Base-by-base conservation (phyloP, 2,888 invertebrate species). In the Drosophila basisetae region DNA sequence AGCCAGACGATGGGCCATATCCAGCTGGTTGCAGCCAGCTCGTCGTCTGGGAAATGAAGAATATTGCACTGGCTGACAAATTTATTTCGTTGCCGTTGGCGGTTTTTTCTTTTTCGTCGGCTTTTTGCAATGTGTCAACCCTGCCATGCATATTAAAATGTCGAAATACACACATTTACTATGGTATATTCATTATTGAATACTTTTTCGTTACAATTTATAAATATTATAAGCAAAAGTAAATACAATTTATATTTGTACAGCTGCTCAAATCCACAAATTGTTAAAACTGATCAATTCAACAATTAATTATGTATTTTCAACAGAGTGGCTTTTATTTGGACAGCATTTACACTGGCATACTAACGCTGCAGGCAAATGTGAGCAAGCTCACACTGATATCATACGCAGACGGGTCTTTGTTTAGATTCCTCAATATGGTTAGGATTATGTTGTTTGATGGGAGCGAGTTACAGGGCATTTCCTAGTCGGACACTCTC, bases 31-130 rank as follows among this genome's bases (percentile, higher is more conserved):
- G 73, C 72, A 75, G 59, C 72, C 71, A 60, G 61, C 74, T 73
- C 74, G 61, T 65, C 67, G 75, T 74, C 54, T 71, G 82, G 71
- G 76, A 77, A 69, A 80, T 70, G 64, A 89, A 89, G 81, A 84
- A 84, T 84, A 89, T 84, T 84, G 89, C 89, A 89, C 89, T 85
- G 90, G 88, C 82, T 89, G 88, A 86, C 84, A 84, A 89, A 86
- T 86, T 84, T 89, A 85, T 86, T 87, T 86, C 82, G 78, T 75
- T 76, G 87, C 79, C 76, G 76, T 67, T 78, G 84, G 82, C 84
- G 73, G 73, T 66, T 72, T 67, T 68, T 68, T 43, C 55, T 63
- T 54, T 63, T 80, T 68, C 54, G 43, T 22, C 65, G 41, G 50
- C 62, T 82, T 87, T 77, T 76, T 84, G 69, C 80, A 76, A 89